Evolutionary conservation across 2,797 vertebrate genomes (phyloP).

Genomic region (Betta splendens): DNA sequence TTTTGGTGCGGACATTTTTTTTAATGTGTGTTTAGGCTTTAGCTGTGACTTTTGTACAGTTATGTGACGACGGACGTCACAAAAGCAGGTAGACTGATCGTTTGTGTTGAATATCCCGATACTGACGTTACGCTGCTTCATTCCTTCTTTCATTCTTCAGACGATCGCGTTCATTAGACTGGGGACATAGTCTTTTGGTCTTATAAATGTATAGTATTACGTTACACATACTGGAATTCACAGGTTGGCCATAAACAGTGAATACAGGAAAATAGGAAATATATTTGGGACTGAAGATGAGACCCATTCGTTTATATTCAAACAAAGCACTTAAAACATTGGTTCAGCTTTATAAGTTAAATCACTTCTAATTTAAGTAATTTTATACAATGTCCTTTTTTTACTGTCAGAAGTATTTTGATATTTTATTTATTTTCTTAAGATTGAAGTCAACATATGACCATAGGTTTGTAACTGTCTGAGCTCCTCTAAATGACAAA

Average conservation of each 20-base stretch:
- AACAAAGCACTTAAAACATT: constrained; percentile 17
- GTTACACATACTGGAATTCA: background rate
- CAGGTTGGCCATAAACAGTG: background rate
- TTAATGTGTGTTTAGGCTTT: constrained; percentile 24
- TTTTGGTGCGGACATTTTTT: constrained; percentile 11
- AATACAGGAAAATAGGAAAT: background rate
- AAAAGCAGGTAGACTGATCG: background rate
- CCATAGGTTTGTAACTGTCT: constrained; percentile 29
- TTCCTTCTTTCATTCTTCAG: constrained; percentile 16
- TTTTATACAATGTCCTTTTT: constrained; percentile 50
- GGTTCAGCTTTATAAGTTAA: constrained; percentile 23
- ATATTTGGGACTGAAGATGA: constrained; percentile 3
- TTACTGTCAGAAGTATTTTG: constrained; percentile 46
- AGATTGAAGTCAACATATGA: constrained; percentile 17
- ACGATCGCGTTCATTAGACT: background rate
- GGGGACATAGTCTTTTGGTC: constrained; percentile 2
- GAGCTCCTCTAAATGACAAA: constrained; percentile 16
- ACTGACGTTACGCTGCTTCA: background rate
- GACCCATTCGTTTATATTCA: constrained; percentile 6
- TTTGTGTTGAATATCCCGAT: constrained; percentile 9
- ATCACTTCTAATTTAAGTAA: constrained; percentile 43
- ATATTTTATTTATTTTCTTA: constrained; percentile 66
- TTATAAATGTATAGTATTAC: constrained; percentile 11
- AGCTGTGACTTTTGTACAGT: constrained; percentile 11
- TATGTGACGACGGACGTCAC: constrained; percentile 4